Conservation (phyloP, 2,888 invertebrate genomes). For the Lasioglossum pauxillum region DNA sequence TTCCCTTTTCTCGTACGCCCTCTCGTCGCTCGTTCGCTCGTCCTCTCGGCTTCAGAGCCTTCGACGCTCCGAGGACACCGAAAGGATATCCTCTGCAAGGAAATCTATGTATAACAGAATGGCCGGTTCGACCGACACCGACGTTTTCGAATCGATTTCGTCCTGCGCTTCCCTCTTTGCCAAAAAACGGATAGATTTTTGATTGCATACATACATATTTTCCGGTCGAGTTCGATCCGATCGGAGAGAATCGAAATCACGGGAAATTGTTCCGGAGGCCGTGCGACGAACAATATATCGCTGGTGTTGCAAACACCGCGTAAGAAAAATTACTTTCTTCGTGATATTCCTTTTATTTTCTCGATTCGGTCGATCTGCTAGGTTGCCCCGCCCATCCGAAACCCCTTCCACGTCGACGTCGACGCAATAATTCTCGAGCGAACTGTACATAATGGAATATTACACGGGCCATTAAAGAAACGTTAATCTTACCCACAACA, state of each 20-base stretch:
- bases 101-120: slow-evolving; percentile 12
- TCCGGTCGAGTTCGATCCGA: background rate
- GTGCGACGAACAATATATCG: slow-evolving; percentile 25
- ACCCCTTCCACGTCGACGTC: slow-evolving; percentile 40
- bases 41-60: slow-evolving; percentile 23
- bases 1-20: slow-evolving; percentile 26
- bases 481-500: slow-evolving; percentile 84
- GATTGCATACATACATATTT: background rate
- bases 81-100: slow-evolving; percentile 11
- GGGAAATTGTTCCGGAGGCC: background rate
- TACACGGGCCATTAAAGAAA: slow-evolving; percentile 84
- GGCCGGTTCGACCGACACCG: slow-evolving; percentile 39
- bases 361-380: slow-evolving; percentile 52
- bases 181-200: slow-evolving; percentile 29
- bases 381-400: slow-evolving; percentile 4
- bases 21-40: background rate
- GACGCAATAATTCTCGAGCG: slow-evolving; percentile 73
- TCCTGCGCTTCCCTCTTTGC: slow-evolving; percentile 57
- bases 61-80: slow-evolving; percentile 32
- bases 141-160: slow-evolving; percentile 66
- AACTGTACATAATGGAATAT: slow-evolving; percentile 82
- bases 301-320: slow-evolving; percentile 13
- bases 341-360: slow-evolving; percentile 37
- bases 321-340: background rate
- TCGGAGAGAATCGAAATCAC: background rate